A percentile compares a stretch with the other conserved stretches of the same genome.
phyloP scores from a whole-genome alignment of 2,113 vertebrate genomes.

The Pipra filicauda region DNA sequence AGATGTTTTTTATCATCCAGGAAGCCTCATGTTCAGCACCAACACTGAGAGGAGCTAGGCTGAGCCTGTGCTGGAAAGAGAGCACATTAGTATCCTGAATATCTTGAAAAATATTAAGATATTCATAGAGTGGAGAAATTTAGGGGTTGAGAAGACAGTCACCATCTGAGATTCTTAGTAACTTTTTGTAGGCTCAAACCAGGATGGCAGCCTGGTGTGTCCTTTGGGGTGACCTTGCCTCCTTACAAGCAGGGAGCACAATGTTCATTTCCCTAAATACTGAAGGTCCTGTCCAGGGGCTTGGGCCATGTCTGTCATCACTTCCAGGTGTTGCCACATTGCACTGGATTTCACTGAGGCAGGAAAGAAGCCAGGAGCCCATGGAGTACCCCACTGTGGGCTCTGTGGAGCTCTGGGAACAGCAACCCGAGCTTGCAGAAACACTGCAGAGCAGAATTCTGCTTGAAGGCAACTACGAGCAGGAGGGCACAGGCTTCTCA shows the following conservation, averaged over 20 bases:
- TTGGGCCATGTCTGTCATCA: neutral
- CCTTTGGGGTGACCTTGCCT: neutral
- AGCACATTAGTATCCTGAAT: neutral
- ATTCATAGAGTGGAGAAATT: neutral
- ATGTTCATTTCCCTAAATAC: neutral
- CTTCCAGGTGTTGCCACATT: neutral
- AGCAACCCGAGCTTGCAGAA: neutral
- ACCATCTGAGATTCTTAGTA: neutral
- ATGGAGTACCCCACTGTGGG: neutral
- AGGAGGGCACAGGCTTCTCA: neutral
- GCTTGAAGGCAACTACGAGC: neutral
- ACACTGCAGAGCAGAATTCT: neutral
- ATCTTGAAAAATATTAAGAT: neutral
- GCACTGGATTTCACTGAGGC: neutral
- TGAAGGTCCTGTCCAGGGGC: neutral
- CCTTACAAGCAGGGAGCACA: neutral
- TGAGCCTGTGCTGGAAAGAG: neutral
- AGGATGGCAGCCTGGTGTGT: neutral
- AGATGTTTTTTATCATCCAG: neutral
- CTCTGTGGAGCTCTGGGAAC: neutral
- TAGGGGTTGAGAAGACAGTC: neutral
- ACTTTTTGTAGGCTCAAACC: neutral
- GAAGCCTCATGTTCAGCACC: neutral
- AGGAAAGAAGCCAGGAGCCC: neutral
- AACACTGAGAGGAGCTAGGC: neutral